phyloP scores from a whole-genome alignment of 2,888 invertebrate species.

The Aphodius sticticus region DNA sequence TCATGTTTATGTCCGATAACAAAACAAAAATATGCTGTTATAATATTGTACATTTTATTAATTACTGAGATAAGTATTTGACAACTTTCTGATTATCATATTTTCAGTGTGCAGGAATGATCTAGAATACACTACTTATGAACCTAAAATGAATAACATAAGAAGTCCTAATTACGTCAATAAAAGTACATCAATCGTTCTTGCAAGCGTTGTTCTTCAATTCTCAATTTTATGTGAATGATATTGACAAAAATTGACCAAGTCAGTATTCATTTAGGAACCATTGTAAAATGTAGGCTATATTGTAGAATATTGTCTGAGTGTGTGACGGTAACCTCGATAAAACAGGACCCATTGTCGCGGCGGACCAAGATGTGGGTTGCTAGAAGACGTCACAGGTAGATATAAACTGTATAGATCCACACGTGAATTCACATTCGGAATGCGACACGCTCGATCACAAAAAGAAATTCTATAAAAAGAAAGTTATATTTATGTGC shows the following conservation, averaged over 20 bases:
- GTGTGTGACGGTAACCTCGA: not conserved
- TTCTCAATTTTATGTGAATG: no score
- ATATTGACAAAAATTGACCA: not conserved
- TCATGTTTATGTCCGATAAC: no score
- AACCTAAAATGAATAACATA: no score
- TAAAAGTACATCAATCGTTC: no score
- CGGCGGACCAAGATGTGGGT: not conserved
- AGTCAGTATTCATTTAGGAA: not conserved
- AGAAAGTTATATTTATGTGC: slow-evolving; percentile 4
- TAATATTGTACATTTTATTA: no score
- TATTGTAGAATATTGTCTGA: not conserved
- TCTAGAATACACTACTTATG: no score
- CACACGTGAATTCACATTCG: not conserved
- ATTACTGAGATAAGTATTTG: no score
- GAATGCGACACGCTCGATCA: not conserved
- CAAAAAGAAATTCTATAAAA: slow-evolving; percentile 4
- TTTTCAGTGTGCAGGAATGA: no score
- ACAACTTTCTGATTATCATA: no score
- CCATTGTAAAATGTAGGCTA: not conserved
- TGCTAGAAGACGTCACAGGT: not conserved
- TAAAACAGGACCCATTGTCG: slow-evolving; percentile 4
- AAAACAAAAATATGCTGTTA: no score
- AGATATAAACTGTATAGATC: not conserved
- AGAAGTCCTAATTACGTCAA: no score
- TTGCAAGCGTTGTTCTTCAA: no score